A percentile compares a stretch with the other conserved stretches of the same genome.
phyloP scores from a whole-genome alignment of 1,140 invertebrate genomes.

The Drosophila sturtevanti region DNA sequence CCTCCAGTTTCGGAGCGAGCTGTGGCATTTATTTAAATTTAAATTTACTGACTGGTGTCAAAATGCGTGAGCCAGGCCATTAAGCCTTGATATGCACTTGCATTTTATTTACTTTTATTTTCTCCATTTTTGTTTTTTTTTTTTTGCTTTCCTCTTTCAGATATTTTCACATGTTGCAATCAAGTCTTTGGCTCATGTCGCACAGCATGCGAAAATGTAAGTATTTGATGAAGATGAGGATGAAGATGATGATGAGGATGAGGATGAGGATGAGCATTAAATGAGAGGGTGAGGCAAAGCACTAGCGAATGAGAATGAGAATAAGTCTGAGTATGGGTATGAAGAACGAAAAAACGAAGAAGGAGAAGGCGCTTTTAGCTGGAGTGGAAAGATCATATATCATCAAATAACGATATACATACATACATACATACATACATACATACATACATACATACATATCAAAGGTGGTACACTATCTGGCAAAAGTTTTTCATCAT shows the following conservation, averaged over 20 bases:
- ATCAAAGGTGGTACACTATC: not conserved
- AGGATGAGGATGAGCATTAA: not conserved
- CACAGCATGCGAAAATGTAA: slow-evolving; percentile 81
- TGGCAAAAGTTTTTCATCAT: no score
- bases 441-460: not conserved
- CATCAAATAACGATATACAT: not conserved
- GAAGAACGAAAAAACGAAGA: not conserved
- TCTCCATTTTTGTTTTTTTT: no score
- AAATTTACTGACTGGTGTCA: slow-evolving; percentile 64
- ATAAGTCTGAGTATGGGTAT: not conserved
- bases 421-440: not conserved
- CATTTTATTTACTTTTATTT: slow-evolving; percentile 46
- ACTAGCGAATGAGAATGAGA: no score
- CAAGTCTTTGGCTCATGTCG: slow-evolving; percentile 81
- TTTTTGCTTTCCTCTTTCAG: slow-evolving; percentile 60
- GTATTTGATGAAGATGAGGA: slow-evolving; percentile 33
- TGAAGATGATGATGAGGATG: no score
- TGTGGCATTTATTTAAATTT: slow-evolving; percentile 51
- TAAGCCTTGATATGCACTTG: slow-evolving; percentile 49
- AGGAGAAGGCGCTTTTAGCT: not conserved
- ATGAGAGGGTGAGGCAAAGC: no score
- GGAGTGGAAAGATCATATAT: slow-evolving; percentile 2
- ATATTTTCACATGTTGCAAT: slow-evolving; percentile 79
- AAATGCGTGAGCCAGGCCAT: slow-evolving; percentile 63
- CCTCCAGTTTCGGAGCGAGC: slow-evolving; percentile 15